Evolutionary conservation across 2,888 invertebrate genomes (phyloP).

Genomic region (Tenthredo scrophulariae): DNA sequence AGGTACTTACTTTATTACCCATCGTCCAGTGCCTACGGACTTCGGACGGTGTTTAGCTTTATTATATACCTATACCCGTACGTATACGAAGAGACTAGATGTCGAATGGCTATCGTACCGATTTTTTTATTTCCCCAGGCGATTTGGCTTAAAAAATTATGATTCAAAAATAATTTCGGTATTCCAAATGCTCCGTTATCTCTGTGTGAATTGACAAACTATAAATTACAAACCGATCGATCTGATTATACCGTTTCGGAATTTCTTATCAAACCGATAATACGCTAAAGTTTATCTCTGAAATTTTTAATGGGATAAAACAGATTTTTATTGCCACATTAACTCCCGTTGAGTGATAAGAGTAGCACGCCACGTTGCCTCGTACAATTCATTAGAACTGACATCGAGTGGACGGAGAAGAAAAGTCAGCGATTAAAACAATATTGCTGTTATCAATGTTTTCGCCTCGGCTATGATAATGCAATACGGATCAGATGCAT

Average conservation of each 20-base stretch:
- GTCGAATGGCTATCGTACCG: too few species aligned
- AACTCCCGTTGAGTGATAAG: too few species aligned
- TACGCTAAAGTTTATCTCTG: background rate
- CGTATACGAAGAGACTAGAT: too few species aligned
- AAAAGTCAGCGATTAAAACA: background rate
- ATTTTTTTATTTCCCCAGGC: too few species aligned
- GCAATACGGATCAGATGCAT: background rate
- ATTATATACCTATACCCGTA: too few species aligned
- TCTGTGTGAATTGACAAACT: too few species aligned
- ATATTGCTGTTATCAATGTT: background rate
- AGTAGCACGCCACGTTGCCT: background rate
- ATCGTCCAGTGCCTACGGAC: background rate
- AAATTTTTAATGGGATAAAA: background rate
- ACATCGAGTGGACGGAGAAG: background rate
- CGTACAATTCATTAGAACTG: background rate
- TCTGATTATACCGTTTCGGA: background rate
- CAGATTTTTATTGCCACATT: too few species aligned
- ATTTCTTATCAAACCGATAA: background rate
- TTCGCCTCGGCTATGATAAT: background rate
- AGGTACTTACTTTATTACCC: constrained; percentile 30
- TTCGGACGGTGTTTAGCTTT: too few species aligned
- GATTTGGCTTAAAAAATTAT: too few species aligned
- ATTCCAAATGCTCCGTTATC: too few species aligned
- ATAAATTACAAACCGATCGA: too few species aligned
- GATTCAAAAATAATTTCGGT: too few species aligned